Conservation (phyloP, 1,140 invertebrate genomes). For the Phymorhynchus buccinoides region DNA sequence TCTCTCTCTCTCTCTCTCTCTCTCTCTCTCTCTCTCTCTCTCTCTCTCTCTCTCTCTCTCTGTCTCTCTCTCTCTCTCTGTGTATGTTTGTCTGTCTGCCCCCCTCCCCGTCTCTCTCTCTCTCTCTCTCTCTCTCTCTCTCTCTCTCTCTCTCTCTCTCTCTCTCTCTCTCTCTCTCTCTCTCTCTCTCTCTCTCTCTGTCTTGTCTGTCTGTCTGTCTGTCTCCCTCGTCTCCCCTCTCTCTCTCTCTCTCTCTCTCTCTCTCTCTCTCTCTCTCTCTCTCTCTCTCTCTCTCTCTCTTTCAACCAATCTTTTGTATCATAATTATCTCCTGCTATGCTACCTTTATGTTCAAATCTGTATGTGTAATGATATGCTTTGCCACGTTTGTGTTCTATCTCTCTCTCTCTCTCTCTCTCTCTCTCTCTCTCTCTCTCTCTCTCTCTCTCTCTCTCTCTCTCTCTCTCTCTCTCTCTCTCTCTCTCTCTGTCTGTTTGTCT, state of each 20-base stretch:
- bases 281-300: too few relatives aligned
- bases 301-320: too few relatives aligned
- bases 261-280: too few relatives aligned
- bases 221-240: too few relatives aligned
- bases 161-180: background rate
- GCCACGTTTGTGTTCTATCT: background rate
- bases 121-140: constrained; percentile 10
- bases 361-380: too few relatives aligned
- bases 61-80: too few relatives aligned
- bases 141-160: background rate
- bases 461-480: constrained; percentile 30
- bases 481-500: background rate
- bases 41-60: background rate
- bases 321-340: too few relatives aligned
- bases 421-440: constrained; percentile 19
- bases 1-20: constrained; percentile 1
- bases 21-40: background rate
- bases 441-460: constrained; percentile 7
- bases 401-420: background rate
- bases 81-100: too few relatives aligned
- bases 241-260: too few relatives aligned
- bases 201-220: too few relatives aligned
- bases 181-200: background rate
- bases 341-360: too few relatives aligned
- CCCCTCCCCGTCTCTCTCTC: background rate